Conservation (phyloP, 1,140 invertebrate species). For the Aethina tumida region DNA sequence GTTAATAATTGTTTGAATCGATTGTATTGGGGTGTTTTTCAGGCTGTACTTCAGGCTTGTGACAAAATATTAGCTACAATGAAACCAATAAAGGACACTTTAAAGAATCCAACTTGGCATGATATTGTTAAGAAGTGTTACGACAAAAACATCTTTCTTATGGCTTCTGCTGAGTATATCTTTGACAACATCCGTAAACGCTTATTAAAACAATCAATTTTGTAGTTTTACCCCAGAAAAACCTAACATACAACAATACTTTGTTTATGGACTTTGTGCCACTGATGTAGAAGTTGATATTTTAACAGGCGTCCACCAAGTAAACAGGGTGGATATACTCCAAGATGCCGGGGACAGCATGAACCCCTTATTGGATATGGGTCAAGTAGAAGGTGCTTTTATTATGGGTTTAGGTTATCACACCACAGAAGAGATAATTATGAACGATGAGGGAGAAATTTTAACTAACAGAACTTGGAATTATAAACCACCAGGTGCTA, state of each 20-base stretch:
- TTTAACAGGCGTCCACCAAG: constrained; percentile 59
- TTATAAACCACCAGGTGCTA: constrained; percentile 74
- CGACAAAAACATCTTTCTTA: constrained; percentile 44
- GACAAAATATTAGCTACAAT: constrained; percentile 51
- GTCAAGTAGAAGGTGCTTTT: constrained; percentile 78
- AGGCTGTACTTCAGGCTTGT: constrained; percentile 59
- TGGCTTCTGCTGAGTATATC: constrained; percentile 16
- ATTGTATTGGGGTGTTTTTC: too few species aligned
- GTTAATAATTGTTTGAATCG: neutral
- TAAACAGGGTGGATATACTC: constrained; percentile 59
- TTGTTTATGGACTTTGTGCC: constrained; percentile 20
- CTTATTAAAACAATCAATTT: neutral
- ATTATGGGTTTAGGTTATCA: constrained; percentile 80
- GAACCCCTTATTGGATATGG: constrained; percentile 71
- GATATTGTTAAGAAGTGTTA: constrained; percentile 49
- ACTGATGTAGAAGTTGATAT: constrained; percentile 53
- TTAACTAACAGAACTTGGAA: constrained; percentile 73
- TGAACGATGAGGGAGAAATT: constrained; percentile 56
- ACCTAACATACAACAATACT: constrained; percentile 6
- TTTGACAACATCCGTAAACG: too few species aligned
- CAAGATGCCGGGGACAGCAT: constrained; percentile 67
- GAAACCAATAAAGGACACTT: constrained; percentile 46
- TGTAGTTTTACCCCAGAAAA: too few species aligned
- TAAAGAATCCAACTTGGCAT: constrained; percentile 55
- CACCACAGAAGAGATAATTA: constrained; percentile 62